phyloP scores from a whole-genome alignment of 2,113 vertebrate genomes.

The Corydoras maculifer region DNA sequence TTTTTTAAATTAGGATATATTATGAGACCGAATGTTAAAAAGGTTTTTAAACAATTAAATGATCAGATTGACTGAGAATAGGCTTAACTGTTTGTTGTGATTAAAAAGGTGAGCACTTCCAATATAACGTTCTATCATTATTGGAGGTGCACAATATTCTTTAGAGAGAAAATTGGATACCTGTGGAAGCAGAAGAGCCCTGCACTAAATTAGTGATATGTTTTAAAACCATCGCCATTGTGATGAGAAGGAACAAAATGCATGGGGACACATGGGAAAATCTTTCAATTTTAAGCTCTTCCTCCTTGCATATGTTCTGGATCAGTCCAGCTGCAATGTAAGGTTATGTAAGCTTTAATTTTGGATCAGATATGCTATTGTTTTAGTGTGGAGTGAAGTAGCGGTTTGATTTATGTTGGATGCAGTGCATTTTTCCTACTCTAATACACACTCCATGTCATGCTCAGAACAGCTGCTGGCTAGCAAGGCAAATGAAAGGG shows the following conservation, averaged over 20 bases:
- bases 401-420: slow-evolving; percentile 48
- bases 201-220: neutral
- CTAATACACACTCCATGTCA: slow-evolving; percentile 38
- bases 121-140: slow-evolving; percentile 14
- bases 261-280: neutral
- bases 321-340: slow-evolving; percentile 15
- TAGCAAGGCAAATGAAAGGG: slow-evolving; percentile 39
- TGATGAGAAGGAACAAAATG: neutral
- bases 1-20: no score
- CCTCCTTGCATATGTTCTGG: slow-evolving; percentile 16
- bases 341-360: slow-evolving; percentile 41
- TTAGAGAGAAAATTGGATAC: neutral
- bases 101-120: no score
- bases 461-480: slow-evolving; percentile 46
- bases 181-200: neutral
- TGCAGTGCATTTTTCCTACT: slow-evolving; percentile 40
- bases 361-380: slow-evolving; percentile 31
- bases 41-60: no score
- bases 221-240: neutral
- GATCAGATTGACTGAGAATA: no score
- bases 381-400: slow-evolving; percentile 16
- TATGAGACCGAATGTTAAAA: no score
- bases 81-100: no score
- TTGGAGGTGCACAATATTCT: slow-evolving; percentile 5
- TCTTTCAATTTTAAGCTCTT: slow-evolving; percentile 15